Base-by-base conservation (phyloP, 2,797 vertebrate species). In the Vipera latastei region DNA sequence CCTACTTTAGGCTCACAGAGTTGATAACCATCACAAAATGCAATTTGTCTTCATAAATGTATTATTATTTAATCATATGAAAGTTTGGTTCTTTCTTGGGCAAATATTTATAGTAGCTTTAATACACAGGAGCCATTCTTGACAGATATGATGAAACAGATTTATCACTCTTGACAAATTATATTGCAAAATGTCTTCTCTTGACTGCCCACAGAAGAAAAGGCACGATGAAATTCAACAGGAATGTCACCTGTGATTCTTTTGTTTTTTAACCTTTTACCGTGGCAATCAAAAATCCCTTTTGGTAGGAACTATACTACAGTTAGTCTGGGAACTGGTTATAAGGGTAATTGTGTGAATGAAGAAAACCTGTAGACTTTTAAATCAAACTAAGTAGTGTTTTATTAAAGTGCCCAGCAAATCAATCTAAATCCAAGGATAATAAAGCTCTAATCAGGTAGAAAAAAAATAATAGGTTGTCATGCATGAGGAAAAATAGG, bases 341-440 rank as follows among this genome's bases (percentile, higher is more conserved):
- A 97, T 97, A 98, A 97, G 97, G 98, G 98, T 98, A 98, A 98
- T 98, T 98, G 98, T 97, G 94, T 97, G 98, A 98, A 98, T 97
- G 98, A 98, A 98, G 98, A 98, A 98, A 99, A 99, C 98, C 98
- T 99, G 98, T 99, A 98, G 98, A 97, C 98, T 97, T 98, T 98
- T 99, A 98, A 99, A 99, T 99, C 98, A 98, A 97, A 98, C 98
- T 98, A 98, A 99, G 98, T 98, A 98, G 98, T 98, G 98, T 98
- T 99, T 99, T 99, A 99, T 99, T 99, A 99, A 98, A 98, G 98
- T 98, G 98, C 98, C 98, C 98, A 96, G 98, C 98, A 99, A 99
- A 99, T 99, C 99, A 99, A 99, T 99, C 99, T 99, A 99, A 99
- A 99, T 99, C 98, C 98, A 98, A 98, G 98, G 98, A 99, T 99